Evolutionary conservation across 2,888 invertebrate genomes (phyloP).

Genomic region (Athrips mouffetella): DNA sequence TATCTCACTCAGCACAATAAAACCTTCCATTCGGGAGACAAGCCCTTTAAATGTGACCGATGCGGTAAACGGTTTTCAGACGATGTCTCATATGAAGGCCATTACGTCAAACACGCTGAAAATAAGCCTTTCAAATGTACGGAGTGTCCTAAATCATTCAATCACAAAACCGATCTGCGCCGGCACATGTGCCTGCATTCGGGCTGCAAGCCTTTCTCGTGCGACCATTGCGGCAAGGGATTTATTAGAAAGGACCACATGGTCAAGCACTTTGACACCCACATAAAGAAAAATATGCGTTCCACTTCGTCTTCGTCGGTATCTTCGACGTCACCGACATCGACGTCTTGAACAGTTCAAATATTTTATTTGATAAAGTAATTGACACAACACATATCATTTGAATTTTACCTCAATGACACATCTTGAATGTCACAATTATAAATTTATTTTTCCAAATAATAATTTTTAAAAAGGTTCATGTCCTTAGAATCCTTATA

Average conservation of each 20-base stretch:
- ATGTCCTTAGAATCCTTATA: slow-evolving; percentile 27
- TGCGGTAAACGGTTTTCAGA: slow-evolving; percentile 91
- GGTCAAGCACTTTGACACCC: slow-evolving; percentile 91
- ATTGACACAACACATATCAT: slow-evolving; percentile 46
- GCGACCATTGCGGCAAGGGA: slow-evolving; percentile 89
- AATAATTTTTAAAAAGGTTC: slow-evolving; percentile 34
- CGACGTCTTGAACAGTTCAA: slow-evolving; percentile 25
- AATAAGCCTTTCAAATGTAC: slow-evolving; percentile 93
- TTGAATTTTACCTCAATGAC: slow-evolving; percentile 31
- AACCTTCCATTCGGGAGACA: slow-evolving; percentile 91
- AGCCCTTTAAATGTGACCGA: slow-evolving; percentile 89
- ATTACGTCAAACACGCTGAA: slow-evolving; percentile 86
- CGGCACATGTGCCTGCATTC: slow-evolving; percentile 92
- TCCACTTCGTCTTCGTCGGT: slow-evolving; percentile 46
- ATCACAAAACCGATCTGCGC: slow-evolving; percentile 92
- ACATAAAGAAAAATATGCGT: slow-evolving; percentile 80
- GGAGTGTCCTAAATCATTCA: slow-evolving; percentile 91
- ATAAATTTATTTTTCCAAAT: slow-evolving; percentile 32
- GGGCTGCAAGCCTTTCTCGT: slow-evolving; percentile 90
- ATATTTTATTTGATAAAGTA: slow-evolving; percentile 17
- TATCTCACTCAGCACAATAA: slow-evolving; percentile 95
- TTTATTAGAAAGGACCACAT: slow-evolving; percentile 95
- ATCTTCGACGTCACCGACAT: slow-evolving; percentile 26
- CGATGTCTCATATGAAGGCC: slow-evolving; percentile 84
- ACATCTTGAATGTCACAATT: slow-evolving; percentile 36